Evolutionary conservation across 2,888 invertebrate species (phyloP), one percentile per base, ranked within the genome.

Genomic region (Catocala nupta): DNA sequence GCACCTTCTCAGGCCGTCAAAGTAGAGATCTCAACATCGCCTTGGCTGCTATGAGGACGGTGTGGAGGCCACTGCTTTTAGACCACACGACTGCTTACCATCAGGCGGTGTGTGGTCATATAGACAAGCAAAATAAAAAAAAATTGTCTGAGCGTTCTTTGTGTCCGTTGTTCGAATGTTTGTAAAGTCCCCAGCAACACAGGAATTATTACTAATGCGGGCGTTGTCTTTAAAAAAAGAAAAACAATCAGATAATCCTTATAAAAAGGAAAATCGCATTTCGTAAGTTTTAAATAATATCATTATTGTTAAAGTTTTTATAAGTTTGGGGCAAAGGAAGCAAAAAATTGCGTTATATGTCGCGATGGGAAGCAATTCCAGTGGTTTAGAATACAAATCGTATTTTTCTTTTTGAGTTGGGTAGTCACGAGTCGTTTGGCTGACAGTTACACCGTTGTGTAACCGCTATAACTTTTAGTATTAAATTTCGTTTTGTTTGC

Each of bases 271-370:
- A 65, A 70, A 72, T 68, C 61, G 65, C 63, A 8, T 39, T 8
- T 9, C 36, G 65, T 13, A 77, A 78, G 69, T 77, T 78, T 77
- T 71, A 70, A 78, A 77, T 78, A 78, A 78, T 77, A 78, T 76
- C 66, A 77, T 78, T 77, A 77, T 78, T 77, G 74, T 76, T 65
- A 76, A 78, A 78, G 72, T 77, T 77, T 65, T 45, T 50, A 71
- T 73, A 65, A 76, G 68, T 62, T 78, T 71, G 61, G 62, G 60
- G 57, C 52, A 64, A 67, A 62, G 59, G 70, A 75, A 71, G 68
- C 70, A 45, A 77, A 77, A 76, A 74, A 76, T 72, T 65, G 55
- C 70, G 68, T 66, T 76, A 76, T 71, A 78, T 77, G 77, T 77
- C 60, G 63, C 71, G 61, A 70, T 65, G 59, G 65, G 63, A 63